These are phyloP conservation scores for Conops quadrifasciatus DNA, from an alignment of 2,888 invertebrate species.

Conservation along the genomic window DNA sequence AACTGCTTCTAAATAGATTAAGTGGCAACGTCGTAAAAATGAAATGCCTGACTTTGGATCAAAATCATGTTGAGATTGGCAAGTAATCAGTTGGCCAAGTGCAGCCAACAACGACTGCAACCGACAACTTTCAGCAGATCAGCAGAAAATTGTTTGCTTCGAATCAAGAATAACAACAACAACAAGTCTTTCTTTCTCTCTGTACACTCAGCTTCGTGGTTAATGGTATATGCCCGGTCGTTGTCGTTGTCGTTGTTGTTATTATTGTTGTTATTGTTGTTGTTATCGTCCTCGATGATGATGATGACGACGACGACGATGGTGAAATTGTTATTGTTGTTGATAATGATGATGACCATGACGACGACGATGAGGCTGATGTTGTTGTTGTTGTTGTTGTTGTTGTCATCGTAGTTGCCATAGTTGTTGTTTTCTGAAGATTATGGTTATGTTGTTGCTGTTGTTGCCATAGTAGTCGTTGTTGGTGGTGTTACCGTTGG, in stretches of 20 bases:
- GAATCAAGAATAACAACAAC: too few species aligned
- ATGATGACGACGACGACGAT: neutral
- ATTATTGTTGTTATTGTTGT: constrained; percentile 21
- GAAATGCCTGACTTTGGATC: neutral
- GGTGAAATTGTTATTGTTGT: neutral
- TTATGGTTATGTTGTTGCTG: neutral
- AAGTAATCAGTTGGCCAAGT: neutral
- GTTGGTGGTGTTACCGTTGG: too few species aligned
- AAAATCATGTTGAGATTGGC: neutral
- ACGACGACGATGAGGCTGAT: too few species aligned
- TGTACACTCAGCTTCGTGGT: neutral
- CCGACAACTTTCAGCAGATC: constrained; percentile 1
- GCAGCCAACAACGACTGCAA: constrained; percentile 10
- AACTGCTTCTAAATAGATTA: constrained; percentile 8
- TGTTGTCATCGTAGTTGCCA: neutral
- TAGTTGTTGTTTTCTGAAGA: too few species aligned
- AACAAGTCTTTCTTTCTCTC: constrained; percentile 8
- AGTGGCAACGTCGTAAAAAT: neutral
- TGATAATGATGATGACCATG: too few species aligned
- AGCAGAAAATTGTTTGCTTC: too few species aligned
- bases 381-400: neutral
- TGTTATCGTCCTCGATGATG: constrained; percentile 8
- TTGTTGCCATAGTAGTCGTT: neutral
- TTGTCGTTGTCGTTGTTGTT: constrained; percentile 4
- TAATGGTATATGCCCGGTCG: neutral